Evolutionary conservation across 2,888 invertebrate species (phyloP), one percentile per base, ranked within the genome.

Genomic region (Lepidochrysops patricia): DNA sequence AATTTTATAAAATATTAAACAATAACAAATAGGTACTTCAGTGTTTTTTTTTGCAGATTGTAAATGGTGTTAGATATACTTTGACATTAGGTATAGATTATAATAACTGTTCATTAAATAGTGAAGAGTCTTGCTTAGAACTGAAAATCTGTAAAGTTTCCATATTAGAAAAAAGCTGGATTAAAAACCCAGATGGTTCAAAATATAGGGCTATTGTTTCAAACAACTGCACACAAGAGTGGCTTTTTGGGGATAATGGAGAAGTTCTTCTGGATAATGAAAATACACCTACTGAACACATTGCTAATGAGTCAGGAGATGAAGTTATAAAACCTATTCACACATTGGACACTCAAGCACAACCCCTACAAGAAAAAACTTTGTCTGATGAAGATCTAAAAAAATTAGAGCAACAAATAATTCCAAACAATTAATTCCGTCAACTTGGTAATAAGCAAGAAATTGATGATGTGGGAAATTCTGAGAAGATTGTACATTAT

Each of bases 121-220:
- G 74, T 62, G 66, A 70, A 58, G 75, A 79, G 37, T 58, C 68
- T 5, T 89, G 89, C 67, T 65, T 67, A n/a, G 68, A 70, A 26
- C 74, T 75, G 23, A 84, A 80, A 67, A 73, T 86, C 5, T 94
- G 94, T 73, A 90, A 91, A 66, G 76, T 94, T 63, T 88, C 91
- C 19, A 90, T 93, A 68, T 76, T 93, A 60, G 92, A 94, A 72
- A 92, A 92, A 70, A 92, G 93, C 0, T 94, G 94, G 93, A 72
- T 92, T 26, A 86, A 84, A 70, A 82, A 90, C 58, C 73, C 87
- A 12, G 86, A 89, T 75, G 91, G 91, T 32, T 89, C 89, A 56
- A 92, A 91, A 73, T 90, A 90, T 52, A 91, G 92, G 70, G 87
- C 91, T 12, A 86, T 94, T 61, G 75, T 91, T 56, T 81, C 90